A percentile compares a stretch with the other conserved stretches of the same genome.
These are phyloP conservation scores for Dinothrombium tinctorium DNA, from an alignment of 1,140 invertebrate genomes.

Conservation along the genomic window DNA sequence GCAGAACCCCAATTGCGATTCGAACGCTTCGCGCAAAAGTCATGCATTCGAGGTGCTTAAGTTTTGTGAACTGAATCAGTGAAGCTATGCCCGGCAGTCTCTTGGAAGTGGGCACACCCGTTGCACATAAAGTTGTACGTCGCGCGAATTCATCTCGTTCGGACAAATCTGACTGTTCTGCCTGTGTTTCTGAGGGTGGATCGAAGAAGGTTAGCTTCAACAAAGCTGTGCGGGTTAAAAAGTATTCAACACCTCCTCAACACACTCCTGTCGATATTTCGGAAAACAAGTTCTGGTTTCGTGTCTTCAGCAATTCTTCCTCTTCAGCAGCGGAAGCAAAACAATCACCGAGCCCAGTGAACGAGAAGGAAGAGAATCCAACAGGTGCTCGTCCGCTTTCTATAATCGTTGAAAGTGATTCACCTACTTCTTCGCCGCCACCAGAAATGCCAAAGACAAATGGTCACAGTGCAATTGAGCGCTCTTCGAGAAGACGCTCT, in stretches of 20 bases:
- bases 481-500: too few relatives aligned
- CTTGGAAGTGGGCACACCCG: too few relatives aligned
- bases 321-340: background rate
- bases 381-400: background rate
- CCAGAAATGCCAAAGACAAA: background rate
- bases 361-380: background rate
- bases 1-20: too few relatives aligned
- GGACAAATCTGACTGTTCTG: too few relatives aligned
- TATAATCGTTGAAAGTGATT: background rate
- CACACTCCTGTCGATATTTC: background rate
- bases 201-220: constrained; percentile 6
- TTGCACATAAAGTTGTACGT: too few relatives aligned
- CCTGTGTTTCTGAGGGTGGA: too few relatives aligned
- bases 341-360: background rate
- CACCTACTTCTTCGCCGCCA: background rate
- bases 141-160: too few relatives aligned
- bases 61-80: too few relatives aligned
- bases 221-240: constrained; percentile 3
- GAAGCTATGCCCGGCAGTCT: too few relatives aligned
- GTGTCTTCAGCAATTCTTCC: background rate
- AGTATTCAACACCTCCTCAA: constrained; percentile 1
- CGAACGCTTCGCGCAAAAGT: too few relatives aligned
- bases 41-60: too few relatives aligned
- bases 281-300: constrained; percentile 2
- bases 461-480: background rate